Conservation (phyloP, 2,113 vertebrate species). For the Lepus timidus region DNA sequence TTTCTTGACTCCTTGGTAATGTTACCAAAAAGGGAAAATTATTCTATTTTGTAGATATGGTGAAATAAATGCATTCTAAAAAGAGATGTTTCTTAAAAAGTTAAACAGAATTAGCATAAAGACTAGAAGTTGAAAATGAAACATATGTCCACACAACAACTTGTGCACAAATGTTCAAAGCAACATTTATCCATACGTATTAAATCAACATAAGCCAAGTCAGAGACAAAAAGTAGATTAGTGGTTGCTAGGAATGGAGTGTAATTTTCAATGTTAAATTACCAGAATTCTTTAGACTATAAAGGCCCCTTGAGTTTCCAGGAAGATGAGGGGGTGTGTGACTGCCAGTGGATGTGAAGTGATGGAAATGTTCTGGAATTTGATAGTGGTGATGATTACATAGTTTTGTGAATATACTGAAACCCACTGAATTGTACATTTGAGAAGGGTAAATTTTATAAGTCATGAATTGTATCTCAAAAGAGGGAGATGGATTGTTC, state of each 20-base stretch:
- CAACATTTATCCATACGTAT: neutral
- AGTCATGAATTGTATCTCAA: neutral
- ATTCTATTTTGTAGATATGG: neutral
- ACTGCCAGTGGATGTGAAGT: neutral
- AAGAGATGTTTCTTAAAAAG: neutral
- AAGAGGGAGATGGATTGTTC: neutral
- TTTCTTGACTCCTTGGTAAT: neutral
- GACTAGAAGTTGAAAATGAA: neutral
- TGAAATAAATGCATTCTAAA: neutral
- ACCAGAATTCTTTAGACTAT: too few relatives aligned
- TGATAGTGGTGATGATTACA: neutral
- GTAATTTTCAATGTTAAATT: too few relatives aligned
- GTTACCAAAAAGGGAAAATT: neutral
- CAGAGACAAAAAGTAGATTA: neutral
- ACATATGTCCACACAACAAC: neutral
- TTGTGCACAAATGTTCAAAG: neutral
- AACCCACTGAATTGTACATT: neutral
- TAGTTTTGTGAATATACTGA: neutral
- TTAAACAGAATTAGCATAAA: conserved; percentile 4
- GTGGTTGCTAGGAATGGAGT: neutral
- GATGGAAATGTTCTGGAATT: neutral
- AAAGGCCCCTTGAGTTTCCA: too few relatives aligned
- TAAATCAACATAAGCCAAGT: neutral
- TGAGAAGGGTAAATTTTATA: neutral
- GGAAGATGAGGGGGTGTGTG: too few relatives aligned